These are phyloP conservation scores for Scatophagus argus DNA, from an alignment of 2,113 vertebrate species.

Conservation along the genomic window DNA sequence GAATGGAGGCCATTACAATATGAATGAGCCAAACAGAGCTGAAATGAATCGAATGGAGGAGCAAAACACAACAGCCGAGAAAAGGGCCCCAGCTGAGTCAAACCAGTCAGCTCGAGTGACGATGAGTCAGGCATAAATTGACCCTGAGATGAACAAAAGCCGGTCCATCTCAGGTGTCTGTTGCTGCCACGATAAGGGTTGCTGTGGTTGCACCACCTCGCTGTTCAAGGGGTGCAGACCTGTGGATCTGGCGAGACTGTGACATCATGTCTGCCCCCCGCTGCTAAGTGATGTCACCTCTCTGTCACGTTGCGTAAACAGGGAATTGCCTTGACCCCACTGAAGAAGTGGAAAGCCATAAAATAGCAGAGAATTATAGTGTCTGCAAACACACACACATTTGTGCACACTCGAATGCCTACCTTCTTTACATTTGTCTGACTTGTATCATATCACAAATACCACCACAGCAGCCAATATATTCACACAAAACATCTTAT, in stretches of 20 bases:
- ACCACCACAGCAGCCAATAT: slow-evolving; percentile 1
- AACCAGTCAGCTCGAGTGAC: slow-evolving; percentile 63
- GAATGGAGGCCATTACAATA: slow-evolving; percentile 82
- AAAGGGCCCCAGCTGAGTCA: slow-evolving; percentile 50
- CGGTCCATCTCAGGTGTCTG: slow-evolving; percentile 57
- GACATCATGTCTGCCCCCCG: slow-evolving; percentile 72
- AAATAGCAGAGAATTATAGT: slow-evolving; percentile 61
- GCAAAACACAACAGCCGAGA: slow-evolving; percentile 57
- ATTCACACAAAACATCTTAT: slow-evolving; percentile 29
- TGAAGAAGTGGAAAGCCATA: slow-evolving; percentile 60
- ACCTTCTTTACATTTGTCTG: slow-evolving; percentile 27
- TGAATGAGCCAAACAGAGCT: slow-evolving; percentile 78
- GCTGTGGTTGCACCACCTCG: slow-evolving; percentile 27
- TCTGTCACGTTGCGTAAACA: slow-evolving; percentile 59
- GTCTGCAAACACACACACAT: slow-evolving; percentile 41
- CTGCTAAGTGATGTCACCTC: slow-evolving; percentile 71
- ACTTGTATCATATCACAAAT: slow-evolving; percentile 25
- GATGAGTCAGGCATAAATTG: slow-evolving; percentile 69
- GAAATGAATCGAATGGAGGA: slow-evolving; percentile 71
- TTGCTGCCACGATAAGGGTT: slow-evolving; percentile 39
- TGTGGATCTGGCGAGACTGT: slow-evolving; percentile 58
- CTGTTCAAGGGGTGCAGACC: slow-evolving; percentile 46
- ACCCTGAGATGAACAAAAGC: slow-evolving; percentile 45
- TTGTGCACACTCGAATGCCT: slow-evolving; percentile 1
- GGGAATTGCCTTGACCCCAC: slow-evolving; percentile 68